Evolutionary conservation across 2,888 invertebrate species (phyloP).

Genomic region (Halocaridina rubra): DNA sequence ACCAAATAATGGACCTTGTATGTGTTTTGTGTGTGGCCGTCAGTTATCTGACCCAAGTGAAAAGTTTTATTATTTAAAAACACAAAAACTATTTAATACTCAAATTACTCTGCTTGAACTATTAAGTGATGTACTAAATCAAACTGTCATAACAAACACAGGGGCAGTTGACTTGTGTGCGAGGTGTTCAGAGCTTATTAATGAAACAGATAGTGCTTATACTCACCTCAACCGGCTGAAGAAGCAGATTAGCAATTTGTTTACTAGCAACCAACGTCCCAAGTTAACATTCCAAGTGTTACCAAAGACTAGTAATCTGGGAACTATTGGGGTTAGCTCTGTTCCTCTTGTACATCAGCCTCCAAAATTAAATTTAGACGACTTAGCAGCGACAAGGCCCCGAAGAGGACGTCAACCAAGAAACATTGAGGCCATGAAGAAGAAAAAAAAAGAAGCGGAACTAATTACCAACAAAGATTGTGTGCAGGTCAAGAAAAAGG

Average conservation of each 20-base stretch:
- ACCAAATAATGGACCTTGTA: conserved; percentile 45
- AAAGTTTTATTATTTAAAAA: conserved; percentile 28
- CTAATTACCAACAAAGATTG: not conserved
- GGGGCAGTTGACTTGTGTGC: conserved; percentile 44
- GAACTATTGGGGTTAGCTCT: not conserved
- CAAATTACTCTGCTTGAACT: conserved; percentile 32
- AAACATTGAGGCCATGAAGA: not conserved
- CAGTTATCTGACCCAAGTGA: conserved; percentile 30
- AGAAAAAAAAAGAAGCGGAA: not conserved
- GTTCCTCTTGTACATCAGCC: conserved; percentile 11
- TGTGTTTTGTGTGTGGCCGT: conserved; percentile 42
- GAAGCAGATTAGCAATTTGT: conserved; percentile 23
- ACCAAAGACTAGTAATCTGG: conserved; percentile 19
- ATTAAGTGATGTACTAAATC: conserved; percentile 38
- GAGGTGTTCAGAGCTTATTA: conserved; percentile 46
- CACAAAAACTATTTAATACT: conserved; percentile 41
- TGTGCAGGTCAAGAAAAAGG: conserved; percentile 29
- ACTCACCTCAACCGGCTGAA: conserved; percentile 31
- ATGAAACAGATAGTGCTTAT: conserved; percentile 41
- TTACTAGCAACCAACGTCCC: conserved; percentile 38
- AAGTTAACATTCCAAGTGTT: conserved; percentile 49
- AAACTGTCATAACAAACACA: conserved; percentile 44
- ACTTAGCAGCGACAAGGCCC: conserved; percentile 41
- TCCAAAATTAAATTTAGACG: conserved; percentile 32
- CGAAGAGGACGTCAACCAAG: conserved; percentile 3